These are phyloP conservation scores for Dryobates pubescens DNA, from an alignment of 2,797 vertebrate species.

Conservation along the genomic window DNA sequence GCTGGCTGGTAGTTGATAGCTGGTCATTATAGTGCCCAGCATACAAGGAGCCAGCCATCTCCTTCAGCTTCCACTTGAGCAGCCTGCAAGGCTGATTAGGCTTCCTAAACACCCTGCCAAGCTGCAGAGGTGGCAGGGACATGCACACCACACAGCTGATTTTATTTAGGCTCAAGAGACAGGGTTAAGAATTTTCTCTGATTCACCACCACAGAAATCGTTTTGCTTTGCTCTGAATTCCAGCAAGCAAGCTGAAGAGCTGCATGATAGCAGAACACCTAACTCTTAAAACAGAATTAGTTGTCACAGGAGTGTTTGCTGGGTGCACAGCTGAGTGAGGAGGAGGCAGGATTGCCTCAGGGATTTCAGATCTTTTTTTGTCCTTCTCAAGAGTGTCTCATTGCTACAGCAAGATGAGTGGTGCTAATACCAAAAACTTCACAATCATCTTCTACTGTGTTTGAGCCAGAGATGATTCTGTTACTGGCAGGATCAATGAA, in stretches of 20 bases:
- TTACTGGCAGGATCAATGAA: neutral
- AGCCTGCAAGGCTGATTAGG: neutral
- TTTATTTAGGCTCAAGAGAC: neutral
- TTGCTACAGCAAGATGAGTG: neutral
- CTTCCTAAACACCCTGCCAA: neutral
- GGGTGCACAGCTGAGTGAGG: neutral
- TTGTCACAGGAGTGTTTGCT: neutral
- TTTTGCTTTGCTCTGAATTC: neutral
- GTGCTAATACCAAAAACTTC: neutral
- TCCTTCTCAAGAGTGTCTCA: neutral
- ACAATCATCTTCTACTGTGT: neutral
- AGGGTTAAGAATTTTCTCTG: neutral
- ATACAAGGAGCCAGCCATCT: neutral
- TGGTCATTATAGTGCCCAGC: neutral
- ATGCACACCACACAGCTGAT: rapidly evolving
- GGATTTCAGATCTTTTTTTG: neutral
- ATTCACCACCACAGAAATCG: neutral
- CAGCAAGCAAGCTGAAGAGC: neutral
- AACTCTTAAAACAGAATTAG: neutral
- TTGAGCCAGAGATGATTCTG: neutral
- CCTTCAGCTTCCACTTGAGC: neutral
- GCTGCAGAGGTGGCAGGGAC: neutral
- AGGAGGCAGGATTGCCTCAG: neutral
- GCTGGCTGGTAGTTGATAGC: neutral
- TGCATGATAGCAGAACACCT: neutral